Evolutionary conservation across 1,140 invertebrate genomes (phyloP).

Genomic region (Ceratosolen solmsi): DNA sequence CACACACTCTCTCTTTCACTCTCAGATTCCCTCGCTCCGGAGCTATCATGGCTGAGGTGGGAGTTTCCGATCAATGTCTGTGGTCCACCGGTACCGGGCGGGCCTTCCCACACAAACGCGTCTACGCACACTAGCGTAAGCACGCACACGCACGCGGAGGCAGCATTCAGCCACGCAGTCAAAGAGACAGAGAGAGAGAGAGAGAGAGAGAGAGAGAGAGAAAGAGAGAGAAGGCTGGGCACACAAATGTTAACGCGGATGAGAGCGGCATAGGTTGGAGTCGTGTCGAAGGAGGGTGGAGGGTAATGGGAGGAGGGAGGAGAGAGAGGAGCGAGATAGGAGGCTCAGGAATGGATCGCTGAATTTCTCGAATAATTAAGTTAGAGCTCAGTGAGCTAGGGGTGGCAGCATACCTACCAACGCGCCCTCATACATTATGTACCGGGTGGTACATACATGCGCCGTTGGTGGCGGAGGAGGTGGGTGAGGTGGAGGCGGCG

Average conservation of each 20-base stretch:
- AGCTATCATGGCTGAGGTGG: slow-evolving; percentile 15
- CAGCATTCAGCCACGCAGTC: too few species aligned
- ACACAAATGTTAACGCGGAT: too few species aligned
- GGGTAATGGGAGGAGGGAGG: slow-evolving; percentile 18
- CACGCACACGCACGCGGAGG: too few species aligned
- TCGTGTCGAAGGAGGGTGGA: slow-evolving; percentile 24
- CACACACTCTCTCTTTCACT: neutral
- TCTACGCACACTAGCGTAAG: too few species aligned
- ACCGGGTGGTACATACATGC: slow-evolving; percentile 59
- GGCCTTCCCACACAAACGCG: slow-evolving; percentile 42
- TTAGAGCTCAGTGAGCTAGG: slow-evolving; percentile 70
- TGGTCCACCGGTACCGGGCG: slow-evolving; percentile 57
- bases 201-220: slow-evolving; percentile 41
- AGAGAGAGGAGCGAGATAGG: slow-evolving; percentile 49
- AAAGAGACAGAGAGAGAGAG: slow-evolving; percentile 51
- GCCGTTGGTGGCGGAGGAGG: slow-evolving; percentile 46
- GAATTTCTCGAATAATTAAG: slow-evolving; percentile 75
- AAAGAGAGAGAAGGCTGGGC: slow-evolving; percentile 29
- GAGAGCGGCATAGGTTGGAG: too few species aligned
- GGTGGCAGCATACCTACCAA: slow-evolving; percentile 72
- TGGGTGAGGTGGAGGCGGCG: neutral
- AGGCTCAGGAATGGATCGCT: slow-evolving; percentile 71
- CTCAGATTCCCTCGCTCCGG: neutral
- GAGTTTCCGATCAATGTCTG: slow-evolving; percentile 60
- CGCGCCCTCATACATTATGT: slow-evolving; percentile 72